These are phyloP conservation scores for Hyperoplus lanceolatus DNA, from an alignment of 2,797 vertebrate genomes.

Conservation along the genomic window DNA sequence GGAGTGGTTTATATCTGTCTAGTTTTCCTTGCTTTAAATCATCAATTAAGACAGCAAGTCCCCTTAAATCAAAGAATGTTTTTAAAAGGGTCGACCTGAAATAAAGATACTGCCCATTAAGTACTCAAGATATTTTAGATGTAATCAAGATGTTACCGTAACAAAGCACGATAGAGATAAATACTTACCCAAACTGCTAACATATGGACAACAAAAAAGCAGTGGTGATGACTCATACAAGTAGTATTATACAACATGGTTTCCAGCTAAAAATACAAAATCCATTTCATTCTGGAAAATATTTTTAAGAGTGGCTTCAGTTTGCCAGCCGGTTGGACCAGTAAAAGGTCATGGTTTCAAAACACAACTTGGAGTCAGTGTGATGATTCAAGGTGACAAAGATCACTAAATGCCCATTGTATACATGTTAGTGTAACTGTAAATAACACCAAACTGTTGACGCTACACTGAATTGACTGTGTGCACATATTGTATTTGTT, in stretches of 20 bases:
- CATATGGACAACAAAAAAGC: constrained; percentile 41
- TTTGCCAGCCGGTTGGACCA: not conserved
- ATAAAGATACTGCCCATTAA: not conserved
- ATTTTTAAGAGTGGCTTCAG: not conserved
- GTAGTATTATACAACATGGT: constrained; percentile 11
- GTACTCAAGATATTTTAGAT: constrained; percentile 20
- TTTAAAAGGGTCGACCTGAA: constrained; percentile 23
- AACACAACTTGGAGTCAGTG: not conserved
- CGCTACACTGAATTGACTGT: not conserved
- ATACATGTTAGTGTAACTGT: not conserved
- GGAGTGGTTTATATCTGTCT: constrained; percentile 10
- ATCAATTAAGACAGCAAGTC: not conserved
- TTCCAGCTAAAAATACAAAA: not conserved
- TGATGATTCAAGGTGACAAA: not conserved
- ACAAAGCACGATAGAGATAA: constrained; percentile 15
- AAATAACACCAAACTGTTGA: not conserved
- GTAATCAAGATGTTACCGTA: constrained; percentile 28
- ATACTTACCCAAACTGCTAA: constrained; percentile 9
- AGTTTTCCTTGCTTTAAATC: constrained; percentile 2
- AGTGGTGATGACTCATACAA: constrained; percentile 40
- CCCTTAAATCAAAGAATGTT: constrained; percentile 5
- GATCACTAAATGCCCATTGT: not conserved
- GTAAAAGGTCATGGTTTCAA: constrained; percentile 6
- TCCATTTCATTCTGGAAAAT: constrained; percentile 15
- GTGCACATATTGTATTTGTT: not conserved